Conservation (phyloP, 2,888 invertebrate genomes). For the Eledone cirrhosa region DNA sequence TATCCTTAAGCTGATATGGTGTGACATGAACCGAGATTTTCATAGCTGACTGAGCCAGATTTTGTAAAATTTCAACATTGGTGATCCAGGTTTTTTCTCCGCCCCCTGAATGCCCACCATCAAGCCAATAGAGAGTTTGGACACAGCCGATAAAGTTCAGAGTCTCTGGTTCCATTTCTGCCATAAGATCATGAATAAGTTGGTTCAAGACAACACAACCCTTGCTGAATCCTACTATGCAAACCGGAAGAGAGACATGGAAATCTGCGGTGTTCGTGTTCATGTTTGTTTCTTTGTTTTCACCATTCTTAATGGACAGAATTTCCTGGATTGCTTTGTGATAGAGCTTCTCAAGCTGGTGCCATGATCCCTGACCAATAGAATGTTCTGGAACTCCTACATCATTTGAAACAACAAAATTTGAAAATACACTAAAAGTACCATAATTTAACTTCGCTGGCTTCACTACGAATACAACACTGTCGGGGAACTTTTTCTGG, state of each 20-base stretch:
- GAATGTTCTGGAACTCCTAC: slow-evolving; percentile 82
- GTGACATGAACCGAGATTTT: slow-evolving; percentile 83
- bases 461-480: slow-evolving; percentile 60
- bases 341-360: slow-evolving; percentile 75
- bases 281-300: neutral
- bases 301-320: neutral
- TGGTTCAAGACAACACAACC: slow-evolving; percentile 93
- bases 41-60: slow-evolving; percentile 73
- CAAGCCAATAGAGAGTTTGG: slow-evolving; percentile 85
- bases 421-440: slow-evolving; percentile 87
- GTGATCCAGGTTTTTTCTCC: slow-evolving; percentile 89
- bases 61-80: slow-evolving; percentile 77
- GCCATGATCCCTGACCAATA: slow-evolving; percentile 77
- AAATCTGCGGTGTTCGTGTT: neutral
- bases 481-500: slow-evolving; percentile 75
- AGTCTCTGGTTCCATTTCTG: slow-evolving; percentile 49
- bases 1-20: slow-evolving; percentile 88
- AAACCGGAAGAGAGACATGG: slow-evolving; percentile 31
- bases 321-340: slow-evolving; percentile 43
- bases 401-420: slow-evolving; percentile 84
- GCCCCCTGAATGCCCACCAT: slow-evolving; percentile 89
- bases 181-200: slow-evolving; percentile 83
- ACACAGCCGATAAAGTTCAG: slow-evolving; percentile 71
- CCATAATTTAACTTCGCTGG: slow-evolving; percentile 79
- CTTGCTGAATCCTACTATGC: slow-evolving; percentile 88